phyloP scores from a whole-genome alignment of 2,888 invertebrate species.

The Poecilobothrus nobilitatus region DNA sequence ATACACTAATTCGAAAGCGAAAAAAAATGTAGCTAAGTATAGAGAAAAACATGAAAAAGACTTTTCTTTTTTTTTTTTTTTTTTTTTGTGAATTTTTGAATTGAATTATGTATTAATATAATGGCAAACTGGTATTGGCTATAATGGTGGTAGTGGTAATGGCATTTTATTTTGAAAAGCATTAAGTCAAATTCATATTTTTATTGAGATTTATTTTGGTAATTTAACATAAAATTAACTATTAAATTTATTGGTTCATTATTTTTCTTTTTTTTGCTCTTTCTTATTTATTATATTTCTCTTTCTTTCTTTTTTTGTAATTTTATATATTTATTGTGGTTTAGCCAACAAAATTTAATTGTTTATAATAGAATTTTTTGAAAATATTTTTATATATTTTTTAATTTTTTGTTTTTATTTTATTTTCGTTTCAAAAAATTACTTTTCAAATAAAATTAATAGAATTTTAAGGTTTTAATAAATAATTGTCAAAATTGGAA shows the following conservation, averaged over 20 bases:
- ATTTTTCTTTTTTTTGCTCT: background rate
- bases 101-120: too few species aligned
- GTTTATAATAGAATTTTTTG: too few species aligned
- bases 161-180: background rate
- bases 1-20: too few species aligned
- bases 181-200: background rate
- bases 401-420: too few species aligned
- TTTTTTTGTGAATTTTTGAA: too few species aligned
- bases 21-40: background rate
- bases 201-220: slow-evolving; percentile 6
- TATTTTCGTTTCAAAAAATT: too few species aligned
- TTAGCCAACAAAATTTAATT: too few species aligned
- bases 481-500: too few species aligned
- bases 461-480: too few species aligned
- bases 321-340: background rate
- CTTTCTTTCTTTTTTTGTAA: background rate
- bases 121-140: background rate
- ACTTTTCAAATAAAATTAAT: too few species aligned
- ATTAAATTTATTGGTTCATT: background rate
- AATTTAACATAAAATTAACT: slow-evolving; percentile 3
- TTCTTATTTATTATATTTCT: too few species aligned
- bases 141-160: background rate
- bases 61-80: background rate
- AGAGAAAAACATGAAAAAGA: background rate
- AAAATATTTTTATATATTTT: too few species aligned